A percentile compares a stretch with the other conserved stretches of the same genome.
phyloP scores from a whole-genome alignment of 2,888 invertebrate genomes.

The Cerastoderma edule region DNA sequence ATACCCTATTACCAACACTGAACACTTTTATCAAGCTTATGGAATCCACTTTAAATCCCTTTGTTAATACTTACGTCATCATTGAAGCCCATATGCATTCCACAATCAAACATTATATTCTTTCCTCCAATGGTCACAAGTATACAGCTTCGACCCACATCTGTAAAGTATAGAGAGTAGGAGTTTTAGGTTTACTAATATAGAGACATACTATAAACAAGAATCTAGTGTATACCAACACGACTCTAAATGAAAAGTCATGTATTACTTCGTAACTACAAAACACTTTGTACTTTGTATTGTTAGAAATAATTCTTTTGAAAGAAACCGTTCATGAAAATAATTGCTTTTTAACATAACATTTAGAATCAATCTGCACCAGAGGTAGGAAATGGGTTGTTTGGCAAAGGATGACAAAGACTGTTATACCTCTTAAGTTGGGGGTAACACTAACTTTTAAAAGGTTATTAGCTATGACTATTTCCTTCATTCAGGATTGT shows the following conservation, averaged over 20 bases:
- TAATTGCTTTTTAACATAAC: background rate
- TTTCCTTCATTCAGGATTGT: no score
- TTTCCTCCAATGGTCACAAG: constrained; percentile 98
- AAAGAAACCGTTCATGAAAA: background rate
- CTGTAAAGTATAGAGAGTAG: constrained; percentile 83
- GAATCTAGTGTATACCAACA: background rate
- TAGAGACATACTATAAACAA: background rate
- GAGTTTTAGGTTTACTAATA: background rate
- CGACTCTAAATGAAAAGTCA: no score
- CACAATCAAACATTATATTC: constrained; percentile 99
- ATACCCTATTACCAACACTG: no score
- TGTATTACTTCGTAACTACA: background rate
- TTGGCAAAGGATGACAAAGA: no score
- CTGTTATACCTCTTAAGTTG: no score
- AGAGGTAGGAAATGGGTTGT: no score
- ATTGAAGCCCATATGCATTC: constrained; percentile 99
- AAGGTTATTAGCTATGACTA: no score
- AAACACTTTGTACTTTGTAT: background rate
- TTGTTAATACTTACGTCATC: constrained; percentile 91
- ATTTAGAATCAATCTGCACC: no score
- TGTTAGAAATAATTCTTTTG: background rate
- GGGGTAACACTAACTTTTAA: no score
- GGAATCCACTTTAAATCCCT: no score
- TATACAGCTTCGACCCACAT: constrained; percentile 99
- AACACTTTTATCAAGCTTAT: no score